Evolutionary conservation across 2,113 vertebrate genomes (phyloP), one percentile per base, ranked within the genome.

Genomic region (Sinocyclocheilus grahami): DNA sequence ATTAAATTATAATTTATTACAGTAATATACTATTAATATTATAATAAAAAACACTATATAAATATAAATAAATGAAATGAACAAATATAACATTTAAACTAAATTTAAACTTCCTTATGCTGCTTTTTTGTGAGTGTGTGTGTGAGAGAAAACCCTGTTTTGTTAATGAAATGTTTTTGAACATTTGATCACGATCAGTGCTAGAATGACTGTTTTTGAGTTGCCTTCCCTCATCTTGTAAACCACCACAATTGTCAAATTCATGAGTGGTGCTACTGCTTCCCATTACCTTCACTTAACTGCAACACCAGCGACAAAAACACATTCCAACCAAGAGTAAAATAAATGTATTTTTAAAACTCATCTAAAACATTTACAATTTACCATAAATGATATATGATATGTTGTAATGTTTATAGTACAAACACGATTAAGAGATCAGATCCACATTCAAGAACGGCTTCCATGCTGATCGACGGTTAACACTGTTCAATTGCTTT

Each of bases 401-500:
- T 48, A 77, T 18, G n/a, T 13, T 48, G n/a, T 27, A 51, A 27
- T 8, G 74, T 77, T 77, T 27, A 24, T 77, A 76, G 18, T 22
- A 22, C 69, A 39, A 39, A 18, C 4, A 22, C 2, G 69, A 72
- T 39, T 39, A 76, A 27, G 12, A 27, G 72, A 48, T 12, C 16
- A 51, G 71, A 20, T 51, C 46, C 22, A 14, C 14, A 51, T 51
- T 3, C n/a, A 78, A 78, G 24, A 78, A 76, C 16, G 27, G 5
- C 42, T 42, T 78, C 75, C 24, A 78, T 10, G 75, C 75, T 27
- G 46, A 51, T 11, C 3, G 7, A 51, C 75, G 10, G 46, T 20
- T 78, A 20, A 78, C 76, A 78, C 14, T 24, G 14, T 78, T 78
- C 76, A 78, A 33, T 55, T 11, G 16, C 27, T 53, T 55, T 78